phyloP scores from a whole-genome alignment of 2,888 invertebrate genomes.

The Agrotis clavis region DNA sequence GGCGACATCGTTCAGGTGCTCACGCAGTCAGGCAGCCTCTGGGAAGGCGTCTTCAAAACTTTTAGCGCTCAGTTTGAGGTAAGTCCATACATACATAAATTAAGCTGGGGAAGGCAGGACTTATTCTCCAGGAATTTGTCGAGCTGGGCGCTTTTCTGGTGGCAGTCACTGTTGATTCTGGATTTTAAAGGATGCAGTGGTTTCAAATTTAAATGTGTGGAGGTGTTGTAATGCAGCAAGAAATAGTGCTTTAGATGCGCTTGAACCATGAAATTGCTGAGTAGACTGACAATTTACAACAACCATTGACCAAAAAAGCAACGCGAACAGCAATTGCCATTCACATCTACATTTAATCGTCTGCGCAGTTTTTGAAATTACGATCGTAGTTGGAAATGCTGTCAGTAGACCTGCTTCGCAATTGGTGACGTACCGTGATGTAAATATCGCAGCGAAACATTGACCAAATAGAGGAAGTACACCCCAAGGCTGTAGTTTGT shows the following conservation, averaged over 20 bases:
- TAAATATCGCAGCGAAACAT: neutral
- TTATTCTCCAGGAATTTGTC: too few relatives aligned
- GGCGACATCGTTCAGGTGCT: constrained; percentile 96
- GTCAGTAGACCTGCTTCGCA: too few relatives aligned
- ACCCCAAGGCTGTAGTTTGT: neutral
- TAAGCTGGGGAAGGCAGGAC: neutral
- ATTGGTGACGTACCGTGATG: neutral
- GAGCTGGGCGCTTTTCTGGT: neutral
- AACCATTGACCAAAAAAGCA: neutral
- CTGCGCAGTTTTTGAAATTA: neutral
- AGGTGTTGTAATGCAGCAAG: too few relatives aligned
- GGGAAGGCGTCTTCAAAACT: constrained; percentile 97
- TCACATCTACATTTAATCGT: neutral
- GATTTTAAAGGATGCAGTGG: too few relatives aligned
- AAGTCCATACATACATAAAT: constrained; percentile 59
- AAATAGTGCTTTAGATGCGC: too few relatives aligned
- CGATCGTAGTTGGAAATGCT: too few relatives aligned
- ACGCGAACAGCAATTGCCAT: neutral
- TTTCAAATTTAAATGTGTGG: too few relatives aligned
- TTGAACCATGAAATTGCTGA: too few relatives aligned
- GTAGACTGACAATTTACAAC: too few relatives aligned
- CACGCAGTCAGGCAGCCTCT: constrained; percentile 95
- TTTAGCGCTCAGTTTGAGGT: constrained; percentile 97
- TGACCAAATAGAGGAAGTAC: neutral
- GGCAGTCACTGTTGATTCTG: too few relatives aligned